Conservation (phyloP, 2,797 vertebrate species). For the Nasua narica region DNA sequence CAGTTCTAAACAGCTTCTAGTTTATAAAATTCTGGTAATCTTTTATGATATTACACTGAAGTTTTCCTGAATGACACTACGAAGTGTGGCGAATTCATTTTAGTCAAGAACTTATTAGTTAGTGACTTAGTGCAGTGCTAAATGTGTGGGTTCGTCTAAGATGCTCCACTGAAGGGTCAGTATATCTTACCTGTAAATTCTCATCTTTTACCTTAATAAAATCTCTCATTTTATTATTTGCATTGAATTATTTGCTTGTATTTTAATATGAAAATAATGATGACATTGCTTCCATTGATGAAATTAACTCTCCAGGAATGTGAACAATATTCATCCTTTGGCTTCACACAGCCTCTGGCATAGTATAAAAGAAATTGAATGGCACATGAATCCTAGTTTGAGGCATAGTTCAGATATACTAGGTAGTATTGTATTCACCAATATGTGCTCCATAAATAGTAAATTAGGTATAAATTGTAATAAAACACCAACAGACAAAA, state of each 20-base stretch:
- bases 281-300: not conserved
- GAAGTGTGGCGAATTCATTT: not conserved
- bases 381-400: not conserved
- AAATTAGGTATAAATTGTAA: not conserved
- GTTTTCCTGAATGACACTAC: not conserved
- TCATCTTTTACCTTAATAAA: not conserved
- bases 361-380: not conserved
- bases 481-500: not conserved
- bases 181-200: not conserved
- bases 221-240: not conserved
- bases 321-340: not conserved
- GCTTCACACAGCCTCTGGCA: not conserved
- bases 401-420: not conserved
- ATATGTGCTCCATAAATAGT: not conserved
- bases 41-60: not conserved
- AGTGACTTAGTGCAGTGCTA: not conserved
- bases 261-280: not conserved
- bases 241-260: not conserved
- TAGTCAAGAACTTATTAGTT: not conserved
- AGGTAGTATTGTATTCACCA: not conserved
- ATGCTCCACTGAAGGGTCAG: not conserved
- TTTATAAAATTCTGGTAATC: not conserved
- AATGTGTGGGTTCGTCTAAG: not conserved
- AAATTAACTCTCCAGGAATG: not conserved
- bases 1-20: not conserved